Evolutionary conservation across 2,797 vertebrate genomes (phyloP), one percentile per base, ranked within the genome.

Genomic region (Mormyrops attenuatus): DNA sequence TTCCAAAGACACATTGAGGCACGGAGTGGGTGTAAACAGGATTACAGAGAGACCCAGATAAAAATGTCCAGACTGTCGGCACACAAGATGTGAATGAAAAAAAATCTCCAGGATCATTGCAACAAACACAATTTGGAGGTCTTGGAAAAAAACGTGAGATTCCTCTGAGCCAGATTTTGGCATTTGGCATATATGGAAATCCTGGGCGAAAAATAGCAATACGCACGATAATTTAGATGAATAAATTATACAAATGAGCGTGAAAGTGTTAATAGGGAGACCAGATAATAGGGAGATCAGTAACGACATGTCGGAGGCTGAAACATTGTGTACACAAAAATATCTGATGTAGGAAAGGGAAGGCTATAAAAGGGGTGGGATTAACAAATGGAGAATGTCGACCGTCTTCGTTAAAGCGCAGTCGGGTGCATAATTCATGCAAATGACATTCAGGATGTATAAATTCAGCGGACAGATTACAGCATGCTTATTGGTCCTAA

Each of bases 391-490:
- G 73, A 22, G n/a, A 30, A 30, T 82, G 49, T 30, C 80, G 26
- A 55, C 38, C 0, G 77, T 41, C 22, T 41, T 82, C 77, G 44
- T 85, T 89, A 41, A 38, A 26, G 53, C 6, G 57, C 38, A 15
- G 52, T 89, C 8, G 34, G 41, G 55, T 89, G 88, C 80, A 47
- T 89, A 60, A 85, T 85, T 55, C 57, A 85, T 89, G 41, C 52
- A 26, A 89, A 85, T 82, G 41, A 82, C 77, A 60, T 89, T 60
- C 88, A 89, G 55, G 41, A 85, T 63, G 88, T 41, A 63, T 41
- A 38, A 80, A 60, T 41, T 82, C 69, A 55, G 69, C 13, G 50
- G 52, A 89, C 49, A 5, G 38, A 47, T 30, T 52, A 41, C 38
- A 30, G 38, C 20, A 26, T 22, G 38, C 34, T 57, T 53, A 85